These are phyloP conservation scores for Siniperca chuatsi DNA, from an alignment of 2,113 vertebrate genomes.

Conservation along the genomic window DNA sequence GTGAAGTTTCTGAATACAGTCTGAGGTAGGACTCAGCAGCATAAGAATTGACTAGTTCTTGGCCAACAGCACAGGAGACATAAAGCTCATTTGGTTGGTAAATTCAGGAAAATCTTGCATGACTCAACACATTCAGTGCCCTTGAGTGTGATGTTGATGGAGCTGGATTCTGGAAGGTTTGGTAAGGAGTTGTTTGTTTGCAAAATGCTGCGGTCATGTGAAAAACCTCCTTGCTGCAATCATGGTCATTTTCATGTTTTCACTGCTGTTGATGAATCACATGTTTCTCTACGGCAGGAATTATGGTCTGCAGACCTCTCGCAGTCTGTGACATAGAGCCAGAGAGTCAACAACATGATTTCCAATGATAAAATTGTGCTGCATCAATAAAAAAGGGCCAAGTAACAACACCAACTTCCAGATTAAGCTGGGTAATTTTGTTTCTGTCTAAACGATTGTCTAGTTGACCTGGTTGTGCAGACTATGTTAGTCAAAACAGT, in stretches of 20 bases:
- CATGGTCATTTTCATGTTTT: slow-evolving; percentile 7
- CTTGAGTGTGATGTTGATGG: neutral
- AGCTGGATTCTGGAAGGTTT: neutral
- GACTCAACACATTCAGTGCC: neutral
- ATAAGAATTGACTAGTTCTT: no score
- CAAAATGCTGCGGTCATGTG: slow-evolving; percentile 7
- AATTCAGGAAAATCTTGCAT: neutral
- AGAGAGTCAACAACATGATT: neutral
- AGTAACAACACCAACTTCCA: neutral
- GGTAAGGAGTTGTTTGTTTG: neutral
- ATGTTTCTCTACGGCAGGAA: neutral
- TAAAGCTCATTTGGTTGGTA: slow-evolving; percentile 16
- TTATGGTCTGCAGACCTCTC: slow-evolving; percentile 6
- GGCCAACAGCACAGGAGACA: neutral
- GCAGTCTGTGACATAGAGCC: neutral
- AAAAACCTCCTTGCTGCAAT: slow-evolving; percentile 21
- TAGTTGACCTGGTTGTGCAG: neutral
- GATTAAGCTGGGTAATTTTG: neutral
- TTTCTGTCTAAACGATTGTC: neutral
- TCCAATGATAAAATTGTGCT: neutral
- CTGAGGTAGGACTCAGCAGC: slow-evolving; percentile 9
- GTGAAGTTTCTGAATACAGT: neutral
- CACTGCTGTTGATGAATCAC: slow-evolving; percentile 4
- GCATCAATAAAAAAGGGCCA: no score
- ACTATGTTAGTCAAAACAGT: neutral